Evolutionary conservation across 2,888 invertebrate species (phyloP).

Genomic region (Tetranychus piercei): DNA sequence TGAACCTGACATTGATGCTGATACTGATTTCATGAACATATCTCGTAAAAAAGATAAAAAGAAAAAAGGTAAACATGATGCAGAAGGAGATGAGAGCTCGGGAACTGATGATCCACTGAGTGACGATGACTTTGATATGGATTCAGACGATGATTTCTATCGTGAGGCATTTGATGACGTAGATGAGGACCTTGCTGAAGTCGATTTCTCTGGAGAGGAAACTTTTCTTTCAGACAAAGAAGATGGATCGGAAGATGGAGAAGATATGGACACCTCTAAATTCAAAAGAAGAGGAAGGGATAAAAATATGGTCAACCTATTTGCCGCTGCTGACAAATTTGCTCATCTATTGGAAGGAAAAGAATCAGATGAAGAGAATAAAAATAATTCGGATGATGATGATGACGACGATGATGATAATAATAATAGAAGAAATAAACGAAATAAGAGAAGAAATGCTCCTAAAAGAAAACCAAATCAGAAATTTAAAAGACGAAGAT

Average conservation of each 20-base stretch:
- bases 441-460: not conserved
- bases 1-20: conserved; percentile 34
- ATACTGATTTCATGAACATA: conserved; percentile 45
- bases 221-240: not conserved
- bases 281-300: conserved; percentile 13
- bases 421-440: not conserved
- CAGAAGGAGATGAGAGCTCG: conserved; percentile 31
- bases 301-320: conserved; percentile 13
- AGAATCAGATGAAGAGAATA: conserved; percentile 15
- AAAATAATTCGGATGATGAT: conserved; percentile 12
- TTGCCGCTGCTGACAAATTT: conserved; percentile 21
- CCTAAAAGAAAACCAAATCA: not conserved
- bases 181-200: conserved; percentile 28
- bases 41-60: conserved; percentile 30
- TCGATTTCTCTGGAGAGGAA: conserved; percentile 26
- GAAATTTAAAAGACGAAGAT: conserved; percentile 1
- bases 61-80: conserved; percentile 29
- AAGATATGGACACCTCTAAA: conserved; percentile 31
- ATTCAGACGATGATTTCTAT: conserved; percentile 30
- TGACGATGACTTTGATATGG: conserved; percentile 30
- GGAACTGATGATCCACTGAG: conserved; percentile 29
- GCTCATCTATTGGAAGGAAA: conserved; percentile 17
- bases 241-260: conserved; percentile 4
- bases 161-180: conserved; percentile 29
- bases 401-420: conserved; percentile 6